Base-by-base conservation (phyloP, 1,140 invertebrate species). In the Zeugodacus cucurbitae region DNA sequence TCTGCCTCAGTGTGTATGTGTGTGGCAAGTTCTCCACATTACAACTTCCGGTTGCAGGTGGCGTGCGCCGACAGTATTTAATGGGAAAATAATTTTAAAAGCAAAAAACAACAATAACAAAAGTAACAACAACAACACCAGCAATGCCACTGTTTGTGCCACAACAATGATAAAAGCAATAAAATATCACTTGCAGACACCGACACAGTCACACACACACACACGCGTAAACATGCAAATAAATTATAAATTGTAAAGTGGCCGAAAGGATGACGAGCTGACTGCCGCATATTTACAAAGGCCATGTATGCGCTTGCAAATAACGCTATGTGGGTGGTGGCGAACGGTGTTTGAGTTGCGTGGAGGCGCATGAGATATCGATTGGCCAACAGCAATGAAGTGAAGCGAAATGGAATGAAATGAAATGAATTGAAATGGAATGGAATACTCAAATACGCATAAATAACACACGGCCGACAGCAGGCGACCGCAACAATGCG, bases 111-210 rank as follows among this genome's bases (percentile, higher is more conserved):
- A 87, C 54, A 87, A 44, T 17, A 86, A 48, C 29, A 32, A 20
- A 41, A 34, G 11, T 3, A 34, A 67, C 78, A 54, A 85, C 41
- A 85, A 32, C 37, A 85, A 7, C n/a, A 86, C 1, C 85, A 29
- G 29, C 41, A 54, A 48, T 22, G 44, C 44, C n/a, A 48, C 78
- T 48, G 7, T n/a, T n/a, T 37, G 22, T 22, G 85, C 22, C 44
- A 86, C 85, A 86, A 26, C 22, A 86, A n/a, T 86, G 85, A 58
- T 32, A 58, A 86, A 29, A 22, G 29, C 86, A 87, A 87, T 54
- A 82, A 82, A 82, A 54, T 29, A 82, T 48, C 74, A 82, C 70
- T 17, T 29, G 32, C 64, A 37, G 48, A 54, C 48, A 17, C 48
- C 4, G 14, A 54, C 17, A 26, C 58, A 26, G 34, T 2, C 26